A percentile compares a stretch with the other conserved stretches of the same genome.
Evolutionary conservation across 2,797 vertebrate species (phyloP).

Genomic region (Onychomys arenicola): DNA sequence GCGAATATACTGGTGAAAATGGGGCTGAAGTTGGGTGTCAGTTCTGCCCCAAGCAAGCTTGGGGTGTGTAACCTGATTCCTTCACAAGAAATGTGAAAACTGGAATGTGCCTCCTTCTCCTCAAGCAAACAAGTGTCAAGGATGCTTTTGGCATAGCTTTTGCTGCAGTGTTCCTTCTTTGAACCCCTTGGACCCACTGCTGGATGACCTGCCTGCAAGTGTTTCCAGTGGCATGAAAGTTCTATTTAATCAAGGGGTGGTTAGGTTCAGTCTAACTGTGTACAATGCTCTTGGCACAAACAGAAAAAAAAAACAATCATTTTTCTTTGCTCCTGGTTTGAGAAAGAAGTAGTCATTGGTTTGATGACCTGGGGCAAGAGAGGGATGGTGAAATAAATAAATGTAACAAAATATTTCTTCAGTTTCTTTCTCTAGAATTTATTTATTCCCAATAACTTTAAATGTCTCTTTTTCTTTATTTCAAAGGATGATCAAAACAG

Average conservation of each 20-base stretch:
- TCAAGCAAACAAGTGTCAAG: not conserved
- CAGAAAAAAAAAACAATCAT: not conserved
- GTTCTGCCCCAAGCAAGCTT: not conserved
- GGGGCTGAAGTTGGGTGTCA: not conserved
- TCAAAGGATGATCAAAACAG: not conserved
- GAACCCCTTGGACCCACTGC: not conserved
- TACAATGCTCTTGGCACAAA: not conserved
- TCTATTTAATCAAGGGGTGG: not conserved
- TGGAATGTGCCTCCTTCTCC: not conserved
- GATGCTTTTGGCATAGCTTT: not conserved
- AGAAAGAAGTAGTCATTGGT: conserved; percentile 24
- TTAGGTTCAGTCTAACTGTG: not conserved
- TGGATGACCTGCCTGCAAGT: not conserved
- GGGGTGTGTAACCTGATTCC: not conserved
- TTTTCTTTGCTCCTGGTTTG: conserved; percentile 31
- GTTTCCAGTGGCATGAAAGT: not conserved
- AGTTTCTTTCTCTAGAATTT: not conserved
- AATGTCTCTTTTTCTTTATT: not conserved
- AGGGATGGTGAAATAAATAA: not conserved
- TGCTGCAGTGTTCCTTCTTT: not conserved
- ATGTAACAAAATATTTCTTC: not conserved
- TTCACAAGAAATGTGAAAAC: not conserved
- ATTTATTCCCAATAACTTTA: not conserved
- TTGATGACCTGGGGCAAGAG: not conserved
- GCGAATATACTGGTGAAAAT: not conserved